phyloP scores from a whole-genome alignment of 1,140 invertebrate species.

The Vanessa atalanta region DNA sequence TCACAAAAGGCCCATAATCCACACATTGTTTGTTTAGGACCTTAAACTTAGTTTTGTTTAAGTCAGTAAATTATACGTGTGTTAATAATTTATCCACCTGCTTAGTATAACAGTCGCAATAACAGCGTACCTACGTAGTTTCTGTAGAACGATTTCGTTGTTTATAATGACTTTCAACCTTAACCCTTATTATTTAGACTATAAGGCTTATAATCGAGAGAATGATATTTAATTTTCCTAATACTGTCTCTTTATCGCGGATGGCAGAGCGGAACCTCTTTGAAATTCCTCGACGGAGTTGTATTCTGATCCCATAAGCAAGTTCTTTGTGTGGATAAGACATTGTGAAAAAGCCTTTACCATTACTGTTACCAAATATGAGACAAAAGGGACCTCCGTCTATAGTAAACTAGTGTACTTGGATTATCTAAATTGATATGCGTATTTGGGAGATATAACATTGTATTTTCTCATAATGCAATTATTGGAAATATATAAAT shows the following conservation, averaged over 20 bases:
- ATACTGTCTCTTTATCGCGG: slow-evolving; percentile 58
- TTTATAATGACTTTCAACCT: slow-evolving; percentile 33
- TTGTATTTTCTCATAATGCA: background rate
- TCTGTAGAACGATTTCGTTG: slow-evolving; percentile 49
- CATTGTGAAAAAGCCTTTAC: slow-evolving; percentile 29
- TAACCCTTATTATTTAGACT: slow-evolving; percentile 15
- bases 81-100: slow-evolving; percentile 49
- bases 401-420: background rate
- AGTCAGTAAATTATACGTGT: slow-evolving; percentile 26
- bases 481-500: background rate
- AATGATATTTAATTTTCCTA: slow-evolving; percentile 38
- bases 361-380: slow-evolving; percentile 18
- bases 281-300: slow-evolving; percentile 43
- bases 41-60: slow-evolving; percentile 17
- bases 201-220: slow-evolving; percentile 39
- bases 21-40: slow-evolving; percentile 27
- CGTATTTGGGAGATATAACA: background rate
- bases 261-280: slow-evolving; percentile 48
- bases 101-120: slow-evolving; percentile 48
- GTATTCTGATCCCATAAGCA: slow-evolving; percentile 42
- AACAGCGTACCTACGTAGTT: slow-evolving; percentile 48
- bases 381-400: slow-evolving; percentile 13
- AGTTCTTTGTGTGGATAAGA: slow-evolving; percentile 37
- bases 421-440: slow-evolving; percentile 11
- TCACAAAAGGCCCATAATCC: slow-evolving; percentile 23